Evolutionary conservation across 2,113 vertebrate genomes (phyloP).

Genomic region (Salvelinus fontinalis): DNA sequence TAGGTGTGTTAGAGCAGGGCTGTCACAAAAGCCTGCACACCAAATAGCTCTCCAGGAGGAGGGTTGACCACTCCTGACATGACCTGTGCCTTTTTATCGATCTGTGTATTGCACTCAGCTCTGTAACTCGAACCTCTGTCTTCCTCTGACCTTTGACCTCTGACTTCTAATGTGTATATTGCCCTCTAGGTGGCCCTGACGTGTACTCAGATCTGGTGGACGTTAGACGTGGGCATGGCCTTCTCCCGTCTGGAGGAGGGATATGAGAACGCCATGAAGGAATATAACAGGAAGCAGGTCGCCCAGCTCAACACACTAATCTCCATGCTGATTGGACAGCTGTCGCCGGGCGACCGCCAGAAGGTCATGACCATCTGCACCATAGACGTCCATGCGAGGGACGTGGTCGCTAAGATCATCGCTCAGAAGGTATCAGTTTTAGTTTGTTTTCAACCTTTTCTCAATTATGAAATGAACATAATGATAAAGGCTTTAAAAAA

Average conservation of each 20-base stretch:
- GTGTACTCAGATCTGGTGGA: constrained; percentile 98
- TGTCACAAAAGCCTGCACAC: too few species aligned
- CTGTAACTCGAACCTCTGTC: too few species aligned
- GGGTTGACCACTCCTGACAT: too few species aligned
- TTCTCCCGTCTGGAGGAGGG: constrained; percentile 92
- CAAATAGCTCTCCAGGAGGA: too few species aligned
- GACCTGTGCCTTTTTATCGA: too few species aligned
- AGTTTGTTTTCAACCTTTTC: neutral
- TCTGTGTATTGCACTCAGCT: too few species aligned
- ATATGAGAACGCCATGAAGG: constrained; percentile 89
- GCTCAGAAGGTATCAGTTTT: constrained; percentile 82
- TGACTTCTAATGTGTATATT: neutral
- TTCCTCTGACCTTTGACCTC: neutral
- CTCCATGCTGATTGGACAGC: constrained; percentile 87
- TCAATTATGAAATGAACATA: neutral
- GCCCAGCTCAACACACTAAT: constrained; percentile 90
- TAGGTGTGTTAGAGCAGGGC: too few species aligned
- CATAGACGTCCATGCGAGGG: constrained; percentile 93
- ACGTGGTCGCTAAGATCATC: constrained; percentile 92
- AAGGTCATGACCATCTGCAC: constrained; percentile 98
- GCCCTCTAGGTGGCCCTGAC: constrained; percentile 83
- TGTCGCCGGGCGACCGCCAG: constrained; percentile 87
- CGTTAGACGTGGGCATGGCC: constrained; percentile 85
- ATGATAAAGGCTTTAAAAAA: too few species aligned
- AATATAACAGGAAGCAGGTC: constrained; percentile 93